Percentiles rank a stretch among this genome's conserved stretches.
phyloP scores from a whole-genome alignment of 2,113 vertebrate species.

The Chascanopsetta lugubris region DNA sequence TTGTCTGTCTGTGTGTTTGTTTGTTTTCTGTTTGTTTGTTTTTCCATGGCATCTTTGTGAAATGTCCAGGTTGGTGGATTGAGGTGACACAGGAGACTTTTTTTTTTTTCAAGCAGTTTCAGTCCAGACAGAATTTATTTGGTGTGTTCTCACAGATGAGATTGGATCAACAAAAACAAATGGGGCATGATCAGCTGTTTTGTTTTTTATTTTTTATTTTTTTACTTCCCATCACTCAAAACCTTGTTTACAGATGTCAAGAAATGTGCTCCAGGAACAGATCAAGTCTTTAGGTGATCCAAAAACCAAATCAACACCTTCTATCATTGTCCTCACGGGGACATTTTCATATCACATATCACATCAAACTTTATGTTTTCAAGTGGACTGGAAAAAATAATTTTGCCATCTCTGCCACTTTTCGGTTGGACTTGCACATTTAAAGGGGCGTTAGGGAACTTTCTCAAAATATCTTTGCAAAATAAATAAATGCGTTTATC shows the following conservation, averaged over 20 bases:
- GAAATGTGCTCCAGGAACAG: constrained; percentile 63
- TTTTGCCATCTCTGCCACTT: constrained; percentile 27
- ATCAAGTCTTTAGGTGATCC: constrained; percentile 63
- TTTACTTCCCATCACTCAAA: constrained; percentile 66
- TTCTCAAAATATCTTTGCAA: no score
- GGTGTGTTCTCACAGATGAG: constrained; percentile 40
- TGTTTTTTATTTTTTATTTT: no score
- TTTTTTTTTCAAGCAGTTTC: constrained; percentile 48
- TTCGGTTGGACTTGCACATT: constrained; percentile 35
- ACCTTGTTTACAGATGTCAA: constrained; percentile 65
- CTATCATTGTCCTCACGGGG: constrained; percentile 72
- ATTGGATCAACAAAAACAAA: constrained; percentile 42
- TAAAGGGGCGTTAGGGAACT: no score
- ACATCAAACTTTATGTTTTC: constrained; percentile 77
- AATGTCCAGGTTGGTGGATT: constrained; percentile 71
- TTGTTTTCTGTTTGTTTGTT: not conserved
- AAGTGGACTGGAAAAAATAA: constrained; percentile 47
- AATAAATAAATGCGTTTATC: no score
- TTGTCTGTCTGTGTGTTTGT: constrained; percentile 14
- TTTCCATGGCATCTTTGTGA: constrained; percentile 69
- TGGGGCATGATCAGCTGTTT: constrained; percentile 58
- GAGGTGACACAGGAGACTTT: constrained; percentile 65
- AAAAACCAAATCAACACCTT: constrained; percentile 70
- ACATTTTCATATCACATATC: no score
- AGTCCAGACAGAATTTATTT: constrained; percentile 38